phyloP scores from a whole-genome alignment of 1,140 invertebrate species.

The Cotesia typhae region DNA sequence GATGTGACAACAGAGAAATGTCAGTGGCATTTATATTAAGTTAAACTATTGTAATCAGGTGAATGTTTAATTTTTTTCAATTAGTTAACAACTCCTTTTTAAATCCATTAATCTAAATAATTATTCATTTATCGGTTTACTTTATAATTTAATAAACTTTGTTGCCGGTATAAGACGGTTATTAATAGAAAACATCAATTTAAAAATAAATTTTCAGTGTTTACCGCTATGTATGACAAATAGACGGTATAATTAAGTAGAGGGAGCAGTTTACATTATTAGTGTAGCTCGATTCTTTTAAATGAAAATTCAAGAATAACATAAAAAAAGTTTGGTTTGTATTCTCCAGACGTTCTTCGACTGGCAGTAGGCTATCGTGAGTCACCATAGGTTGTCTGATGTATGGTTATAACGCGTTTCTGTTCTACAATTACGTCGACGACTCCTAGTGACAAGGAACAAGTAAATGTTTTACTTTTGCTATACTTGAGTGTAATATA shows the following conservation, averaged over 20 bases:
- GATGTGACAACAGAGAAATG: conserved; percentile 29
- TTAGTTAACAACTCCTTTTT: neutral
- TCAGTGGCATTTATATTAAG: conserved; percentile 13
- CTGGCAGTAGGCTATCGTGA: conserved; percentile 24
- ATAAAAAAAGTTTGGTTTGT: conserved; percentile 16
- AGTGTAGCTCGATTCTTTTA: neutral
- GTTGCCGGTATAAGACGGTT: no score
- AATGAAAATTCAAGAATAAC: conserved; percentile 14
- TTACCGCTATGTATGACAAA: conserved; percentile 9
- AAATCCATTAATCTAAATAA: no score
- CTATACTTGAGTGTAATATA: no score
- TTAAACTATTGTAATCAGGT: conserved; percentile 6
- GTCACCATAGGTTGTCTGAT: conserved; percentile 20
- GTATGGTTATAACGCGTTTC: conserved; percentile 18
- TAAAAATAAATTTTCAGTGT: neutral
- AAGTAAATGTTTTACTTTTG: neutral
- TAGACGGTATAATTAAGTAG: neutral
- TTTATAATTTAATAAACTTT: no score
- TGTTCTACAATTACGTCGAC: conserved; percentile 25
- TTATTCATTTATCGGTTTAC: neutral
- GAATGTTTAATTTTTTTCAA: neutral
- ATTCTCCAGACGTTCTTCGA: conserved; percentile 27
- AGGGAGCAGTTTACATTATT: no score
- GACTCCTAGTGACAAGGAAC: conserved; percentile 9
- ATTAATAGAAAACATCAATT: no score